Conservation (phyloP, 2,797 vertebrate species). For the Sebastolobus alascanus region DNA sequence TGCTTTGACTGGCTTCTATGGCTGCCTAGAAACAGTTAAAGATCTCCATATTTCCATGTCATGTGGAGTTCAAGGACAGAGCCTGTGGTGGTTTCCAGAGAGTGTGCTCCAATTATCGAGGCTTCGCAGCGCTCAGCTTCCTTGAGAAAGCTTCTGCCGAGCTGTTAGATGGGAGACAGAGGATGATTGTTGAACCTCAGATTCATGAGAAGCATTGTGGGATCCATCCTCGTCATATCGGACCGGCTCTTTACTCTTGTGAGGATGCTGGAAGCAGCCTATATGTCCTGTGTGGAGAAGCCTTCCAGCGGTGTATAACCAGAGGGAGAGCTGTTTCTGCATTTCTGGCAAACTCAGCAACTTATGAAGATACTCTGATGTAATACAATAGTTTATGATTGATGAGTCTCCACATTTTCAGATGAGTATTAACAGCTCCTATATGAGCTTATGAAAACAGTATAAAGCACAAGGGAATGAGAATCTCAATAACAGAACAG, state of each 20-base stretch:
- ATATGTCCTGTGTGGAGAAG: not conserved
- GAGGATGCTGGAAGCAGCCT: not conserved
- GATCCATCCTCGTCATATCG: not conserved
- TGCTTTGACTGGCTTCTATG: conserved; percentile 2
- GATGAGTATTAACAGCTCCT: not conserved
- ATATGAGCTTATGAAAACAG: not conserved
- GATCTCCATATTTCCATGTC: not conserved
- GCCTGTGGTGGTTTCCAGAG: conserved; percentile 10
- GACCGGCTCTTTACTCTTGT: not conserved
- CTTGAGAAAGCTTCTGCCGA: not conserved
- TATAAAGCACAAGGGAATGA: not conserved
- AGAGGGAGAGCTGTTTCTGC: not conserved
- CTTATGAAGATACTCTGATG: not conserved
- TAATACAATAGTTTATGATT: not conserved
- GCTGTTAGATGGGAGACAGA: not conserved
- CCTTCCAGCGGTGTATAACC: not conserved
- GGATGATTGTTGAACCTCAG: conserved; percentile 1
- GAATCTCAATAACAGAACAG: not conserved
- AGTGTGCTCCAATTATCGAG: not conserved
- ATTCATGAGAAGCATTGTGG: not conserved
- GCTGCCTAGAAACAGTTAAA: not conserved
- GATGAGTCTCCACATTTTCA: not conserved
- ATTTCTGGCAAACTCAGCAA: not conserved
- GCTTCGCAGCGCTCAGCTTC: not conserved
- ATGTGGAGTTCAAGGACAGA: conserved; percentile 9